A percentile compares a stretch with the other conserved stretches of the same genome.
Conservation (phyloP, 2,888 invertebrate species). For the Rhamphomyia laevipes region DNA sequence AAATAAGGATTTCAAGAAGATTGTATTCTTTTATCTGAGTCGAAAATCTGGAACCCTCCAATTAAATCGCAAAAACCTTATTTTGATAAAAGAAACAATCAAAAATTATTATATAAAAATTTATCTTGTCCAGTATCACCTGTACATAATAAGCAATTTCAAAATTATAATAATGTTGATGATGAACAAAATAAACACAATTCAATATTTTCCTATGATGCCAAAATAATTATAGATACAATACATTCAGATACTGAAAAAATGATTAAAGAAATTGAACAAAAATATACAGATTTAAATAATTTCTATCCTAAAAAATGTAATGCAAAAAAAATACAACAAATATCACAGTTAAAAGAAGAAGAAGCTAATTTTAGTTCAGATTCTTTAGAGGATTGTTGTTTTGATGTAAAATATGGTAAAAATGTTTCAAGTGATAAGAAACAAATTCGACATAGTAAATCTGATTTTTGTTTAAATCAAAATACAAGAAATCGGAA, state of each 20-base stretch:
- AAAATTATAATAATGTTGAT: constrained; percentile 16
- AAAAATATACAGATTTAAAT: constrained; percentile 51
- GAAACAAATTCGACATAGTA: constrained; percentile 18
- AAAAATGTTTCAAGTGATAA: constrained; percentile 19
- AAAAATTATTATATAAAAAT: too few species aligned
- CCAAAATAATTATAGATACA: constrained; percentile 46
- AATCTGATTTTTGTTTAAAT: constrained; percentile 14
- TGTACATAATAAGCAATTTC: constrained; percentile 48
- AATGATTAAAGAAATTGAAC: constrained; percentile 53
- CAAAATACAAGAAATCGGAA: constrained; percentile 35
- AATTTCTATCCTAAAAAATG: constrained; percentile 33
- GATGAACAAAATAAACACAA: constrained; percentile 35
- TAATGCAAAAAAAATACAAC: neutral
- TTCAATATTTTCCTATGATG: constrained; percentile 39
- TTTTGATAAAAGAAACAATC: too few species aligned
- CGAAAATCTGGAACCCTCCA: too few species aligned
- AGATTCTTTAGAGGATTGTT: constrained; percentile 64
- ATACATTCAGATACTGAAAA: constrained; percentile 52
- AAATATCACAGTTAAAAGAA: constrained; percentile 25
- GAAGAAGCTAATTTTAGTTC: constrained; percentile 66
- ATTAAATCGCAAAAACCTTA: too few species aligned
- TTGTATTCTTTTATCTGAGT: too few species aligned
- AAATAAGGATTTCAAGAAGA: neutral
- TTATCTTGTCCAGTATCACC: constrained; percentile 67
- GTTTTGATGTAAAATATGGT: constrained; percentile 40